Conservation (phyloP, 2,113 vertebrate species). For the Petroica traversi region DNA sequence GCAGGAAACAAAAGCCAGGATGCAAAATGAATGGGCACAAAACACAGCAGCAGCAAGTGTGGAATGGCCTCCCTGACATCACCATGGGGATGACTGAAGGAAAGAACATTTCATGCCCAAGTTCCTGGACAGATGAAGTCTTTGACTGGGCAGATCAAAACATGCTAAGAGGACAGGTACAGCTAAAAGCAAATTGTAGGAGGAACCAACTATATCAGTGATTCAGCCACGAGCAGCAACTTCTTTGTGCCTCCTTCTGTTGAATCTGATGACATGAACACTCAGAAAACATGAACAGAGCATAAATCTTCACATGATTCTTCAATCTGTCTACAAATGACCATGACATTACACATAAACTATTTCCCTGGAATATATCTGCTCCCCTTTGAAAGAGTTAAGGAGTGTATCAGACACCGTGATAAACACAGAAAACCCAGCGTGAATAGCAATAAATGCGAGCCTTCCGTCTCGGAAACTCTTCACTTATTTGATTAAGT, state of each 20-base stretch:
- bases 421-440: constrained; percentile 76
- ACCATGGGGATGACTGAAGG: not conserved
- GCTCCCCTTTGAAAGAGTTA: constrained; percentile 69
- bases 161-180: not conserved
- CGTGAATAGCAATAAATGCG: constrained; percentile 93
- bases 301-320: constrained; percentile 72
- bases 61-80: not conserved
- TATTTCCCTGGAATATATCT: constrained; percentile 22
- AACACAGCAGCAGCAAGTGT: not conserved
- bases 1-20: not conserved
- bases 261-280: constrained; percentile 4
- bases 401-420: constrained; percentile 70
- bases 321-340: constrained; percentile 79
- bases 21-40: not conserved
- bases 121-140: not conserved
- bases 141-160: not conserved
- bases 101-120: not conserved
- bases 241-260: constrained; percentile 37
- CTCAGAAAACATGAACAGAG: constrained; percentile 51
- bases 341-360: constrained; percentile 76
- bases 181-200: constrained; percentile 36
- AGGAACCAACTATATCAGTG: constrained; percentile 1
- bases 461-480: constrained; percentile 96
- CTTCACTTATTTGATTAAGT: constrained; percentile 98
- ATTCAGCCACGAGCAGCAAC: not conserved